Evolutionary conservation across 2,888 invertebrate genomes (phyloP).

Genomic region (Unio pictorum): DNA sequence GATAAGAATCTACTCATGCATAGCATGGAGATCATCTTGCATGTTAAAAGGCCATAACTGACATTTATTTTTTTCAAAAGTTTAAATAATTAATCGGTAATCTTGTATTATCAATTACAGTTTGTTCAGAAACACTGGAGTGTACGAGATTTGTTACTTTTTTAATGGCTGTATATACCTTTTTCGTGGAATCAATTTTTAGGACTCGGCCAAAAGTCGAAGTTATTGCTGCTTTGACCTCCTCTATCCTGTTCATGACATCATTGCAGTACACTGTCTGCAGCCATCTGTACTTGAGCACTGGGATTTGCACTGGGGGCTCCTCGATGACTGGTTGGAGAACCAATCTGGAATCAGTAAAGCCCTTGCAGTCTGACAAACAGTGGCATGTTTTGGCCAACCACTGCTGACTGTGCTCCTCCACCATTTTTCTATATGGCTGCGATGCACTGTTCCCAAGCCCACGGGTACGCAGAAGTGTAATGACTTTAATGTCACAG

Average conservation of each 20-base stretch:
- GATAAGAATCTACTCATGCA: no score
- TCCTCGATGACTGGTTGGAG: background rate
- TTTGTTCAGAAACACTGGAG: background rate
- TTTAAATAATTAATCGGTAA: no score
- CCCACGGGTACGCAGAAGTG: slow-evolving; percentile 24
- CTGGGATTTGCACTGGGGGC: slow-evolving; percentile 10
- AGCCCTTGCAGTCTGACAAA: slow-evolving; percentile 22
- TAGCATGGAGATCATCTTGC: no score
- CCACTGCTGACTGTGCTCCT: slow-evolving; percentile 33
- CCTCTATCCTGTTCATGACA: slow-evolving; percentile 29
- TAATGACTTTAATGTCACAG: slow-evolving; percentile 29
- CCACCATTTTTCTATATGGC: slow-evolving; percentile 25
- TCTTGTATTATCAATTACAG: no score
- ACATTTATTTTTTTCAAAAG: no score
- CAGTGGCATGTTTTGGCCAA: slow-evolving; percentile 20
- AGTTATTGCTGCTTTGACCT: slow-evolving; percentile 41
- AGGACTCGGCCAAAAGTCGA: slow-evolving; percentile 34
- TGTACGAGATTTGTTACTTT: background rate
- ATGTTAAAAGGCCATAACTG: no score
- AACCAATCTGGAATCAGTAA: slow-evolving; percentile 7
- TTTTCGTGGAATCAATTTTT: slow-evolving; percentile 50
- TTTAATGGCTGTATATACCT: slow-evolving; percentile 11
- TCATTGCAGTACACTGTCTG: slow-evolving; percentile 28
- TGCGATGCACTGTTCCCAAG: slow-evolving; percentile 37
- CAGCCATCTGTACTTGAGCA: slow-evolving; percentile 25